These are phyloP conservation scores for Cepaea nemoralis DNA, from an alignment of 1,140 invertebrate species.

Conservation along the genomic window DNA sequence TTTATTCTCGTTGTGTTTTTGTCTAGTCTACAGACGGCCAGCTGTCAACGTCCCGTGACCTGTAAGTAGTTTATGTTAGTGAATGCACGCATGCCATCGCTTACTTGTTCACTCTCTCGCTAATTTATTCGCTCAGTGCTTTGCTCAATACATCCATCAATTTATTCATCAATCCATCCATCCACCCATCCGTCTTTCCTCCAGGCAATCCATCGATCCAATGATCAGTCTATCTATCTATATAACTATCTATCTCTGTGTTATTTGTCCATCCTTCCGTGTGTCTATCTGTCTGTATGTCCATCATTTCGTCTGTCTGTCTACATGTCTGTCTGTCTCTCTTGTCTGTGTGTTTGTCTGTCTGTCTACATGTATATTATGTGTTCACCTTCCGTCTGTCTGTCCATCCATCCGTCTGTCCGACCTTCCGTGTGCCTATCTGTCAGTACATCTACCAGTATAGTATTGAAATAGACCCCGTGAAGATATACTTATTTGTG, in stretches of 20 bases:
- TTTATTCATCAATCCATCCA: too few species aligned
- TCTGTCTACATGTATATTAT: background rate
- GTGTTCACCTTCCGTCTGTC: background rate
- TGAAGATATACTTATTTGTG: background rate
- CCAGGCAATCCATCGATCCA: background rate
- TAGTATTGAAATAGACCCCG: background rate
- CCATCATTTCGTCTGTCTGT: background rate
- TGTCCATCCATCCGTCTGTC: slow-evolving; percentile 3
- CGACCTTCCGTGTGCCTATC: background rate
- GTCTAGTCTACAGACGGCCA: background rate
- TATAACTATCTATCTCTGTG: background rate
- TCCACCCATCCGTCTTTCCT: background rate
- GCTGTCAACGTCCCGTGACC: background rate
- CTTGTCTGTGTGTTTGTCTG: background rate
- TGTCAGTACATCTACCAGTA: background rate
- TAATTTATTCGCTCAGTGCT: too few species aligned
- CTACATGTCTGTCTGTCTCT: background rate
- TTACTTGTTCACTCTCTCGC: too few species aligned
- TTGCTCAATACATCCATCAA: too few species aligned
- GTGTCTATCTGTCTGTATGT: background rate
- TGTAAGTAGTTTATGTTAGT: background rate
- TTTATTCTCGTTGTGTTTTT: background rate
- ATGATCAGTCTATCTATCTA: background rate
- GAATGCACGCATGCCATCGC: too few species aligned
- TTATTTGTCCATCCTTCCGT: background rate